Evolutionary conservation across 2,888 invertebrate species (phyloP), one percentile per base, ranked within the genome.

Genomic region (Chironomus riparius): DNA sequence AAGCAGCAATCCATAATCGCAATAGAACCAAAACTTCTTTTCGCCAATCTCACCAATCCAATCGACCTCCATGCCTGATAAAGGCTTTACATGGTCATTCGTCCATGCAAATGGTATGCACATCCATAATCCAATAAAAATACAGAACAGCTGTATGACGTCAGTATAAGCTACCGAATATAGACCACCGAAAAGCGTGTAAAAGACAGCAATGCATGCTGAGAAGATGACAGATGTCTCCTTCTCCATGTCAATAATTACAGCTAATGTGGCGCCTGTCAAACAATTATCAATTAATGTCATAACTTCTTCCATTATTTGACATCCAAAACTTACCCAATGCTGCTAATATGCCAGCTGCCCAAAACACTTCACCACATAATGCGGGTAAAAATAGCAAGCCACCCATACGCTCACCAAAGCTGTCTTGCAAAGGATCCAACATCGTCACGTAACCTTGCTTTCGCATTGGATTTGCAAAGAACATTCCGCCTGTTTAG

Each of bases 131-230:
- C 98, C 98, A 80, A 98, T 90, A 85, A 98, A 97, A 82, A 98
- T 98, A 86, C 97, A 98, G 86, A 97, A 95, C 69, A 98, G 88
- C 85, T 98, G 98, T 80, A 98, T 95, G 80, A 98, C 98, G 84
- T 98, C 98, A 0, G 98, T 99, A 84, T 98, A 99, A 1, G 98
- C 98, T 77, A 99, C 98, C 76, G 97, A 93, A 86, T 99, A 99
- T 68, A 99, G 89, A 0, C 98, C 98, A 2, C 98, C 98, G 83
- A 98, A 96, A 74, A 99, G 89, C 1, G 98, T 98, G 87, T 99
- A 99, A 86, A 96, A 93, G 68, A 98, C 93, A 18, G 98, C 98
- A 79, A 99, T 97, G 83, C 93, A 94, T 2, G 98, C 93, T 80
- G 96, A 98, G 82, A 97, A 89, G 80, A 98, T 94, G 78, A 98